Evolutionary conservation across 2,797 vertebrate species (phyloP), one percentile per base, ranked within the genome.

Genomic region (Threskiornis aethiopicus): DNA sequence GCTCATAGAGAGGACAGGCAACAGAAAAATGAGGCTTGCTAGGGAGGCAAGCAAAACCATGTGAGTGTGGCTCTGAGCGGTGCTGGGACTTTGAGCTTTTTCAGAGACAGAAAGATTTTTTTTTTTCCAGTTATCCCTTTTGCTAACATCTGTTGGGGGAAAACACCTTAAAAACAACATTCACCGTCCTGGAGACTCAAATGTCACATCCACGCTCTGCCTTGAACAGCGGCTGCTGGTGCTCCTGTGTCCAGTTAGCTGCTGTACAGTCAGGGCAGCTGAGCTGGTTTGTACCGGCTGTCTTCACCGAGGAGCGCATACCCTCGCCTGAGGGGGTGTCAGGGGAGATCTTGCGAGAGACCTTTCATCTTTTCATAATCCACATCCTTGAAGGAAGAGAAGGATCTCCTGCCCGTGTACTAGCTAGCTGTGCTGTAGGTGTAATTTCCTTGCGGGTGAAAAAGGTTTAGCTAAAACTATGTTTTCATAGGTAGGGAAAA

Each of bases 341-440:
- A 1, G 22, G 11, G 6, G 25, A 76, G 5, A 67, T 57, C 76
- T 85, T 85, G 17, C 2, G 5, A 55, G 46, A 90, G 26, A 75
- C 7, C 9, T 92, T 61, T 79, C 44, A 47, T 57, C 41, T 78
- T 75, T 84, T 52, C 5, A 2, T 49, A 61, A 52, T 73, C 39
- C 71, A n/a, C 20, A 65, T 80, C 35, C 52, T 69, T 37, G 46
- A 61, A 78, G 41, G 26, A 95, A 8, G 19, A 52, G 59, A 15
- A 79, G 7, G 13, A 39, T 59, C 37, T 81, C 39, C 21, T 58
- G 13, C 54, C 35, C n/a, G 8, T 41, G 31, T 49, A 33, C 18
- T 26, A 22, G 25, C 28, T 67, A 29, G 11, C 47, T 46, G 29
- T 2, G 2, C 16, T 25, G 3, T 57, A 22, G 2, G 0, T 28